Percentiles rank a stretch among this genome's conserved stretches.
Conservation (phyloP, 1,140 invertebrate species). For the Drosophila ananassae region DNA sequence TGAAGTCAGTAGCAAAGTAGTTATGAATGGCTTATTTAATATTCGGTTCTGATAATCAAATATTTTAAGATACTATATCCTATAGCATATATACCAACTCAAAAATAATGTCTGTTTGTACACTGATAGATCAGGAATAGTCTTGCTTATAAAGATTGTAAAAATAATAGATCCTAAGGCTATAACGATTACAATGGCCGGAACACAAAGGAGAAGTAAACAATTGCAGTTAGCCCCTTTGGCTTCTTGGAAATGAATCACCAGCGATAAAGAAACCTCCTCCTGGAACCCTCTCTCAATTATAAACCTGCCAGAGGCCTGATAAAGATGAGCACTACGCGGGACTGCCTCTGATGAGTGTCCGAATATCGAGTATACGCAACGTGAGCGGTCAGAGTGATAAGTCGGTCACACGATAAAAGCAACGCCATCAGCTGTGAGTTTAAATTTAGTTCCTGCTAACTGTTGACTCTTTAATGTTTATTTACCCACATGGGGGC, state of each 20-base stretch:
- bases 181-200: neutral
- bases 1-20: neutral
- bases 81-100: too few species aligned
- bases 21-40: neutral
- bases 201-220: neutral
- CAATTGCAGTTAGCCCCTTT: neutral
- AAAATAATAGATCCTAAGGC: neutral
- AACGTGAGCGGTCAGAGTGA: slow-evolving; percentile 17
- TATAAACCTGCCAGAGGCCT: slow-evolving; percentile 3
- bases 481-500: slow-evolving; percentile 30
- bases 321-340: neutral
- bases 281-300: slow-evolving; percentile 9
- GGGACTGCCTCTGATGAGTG: neutral
- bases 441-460: slow-evolving; percentile 33
- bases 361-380: slow-evolving; percentile 56
- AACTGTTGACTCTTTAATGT: slow-evolving; percentile 14
- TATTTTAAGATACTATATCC: neutral
- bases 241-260: slow-evolving; percentile 20
- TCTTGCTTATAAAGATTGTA: neutral
- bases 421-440: slow-evolving; percentile 29
- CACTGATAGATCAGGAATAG: too few species aligned
- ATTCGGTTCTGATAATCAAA: neutral
- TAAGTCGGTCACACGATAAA: slow-evolving; percentile 4
- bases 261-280: slow-evolving; percentile 19
- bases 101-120: too few species aligned